Evolutionary conservation across 2,888 invertebrate genomes (phyloP).

Genomic region (Capitulum mitella): DNA sequence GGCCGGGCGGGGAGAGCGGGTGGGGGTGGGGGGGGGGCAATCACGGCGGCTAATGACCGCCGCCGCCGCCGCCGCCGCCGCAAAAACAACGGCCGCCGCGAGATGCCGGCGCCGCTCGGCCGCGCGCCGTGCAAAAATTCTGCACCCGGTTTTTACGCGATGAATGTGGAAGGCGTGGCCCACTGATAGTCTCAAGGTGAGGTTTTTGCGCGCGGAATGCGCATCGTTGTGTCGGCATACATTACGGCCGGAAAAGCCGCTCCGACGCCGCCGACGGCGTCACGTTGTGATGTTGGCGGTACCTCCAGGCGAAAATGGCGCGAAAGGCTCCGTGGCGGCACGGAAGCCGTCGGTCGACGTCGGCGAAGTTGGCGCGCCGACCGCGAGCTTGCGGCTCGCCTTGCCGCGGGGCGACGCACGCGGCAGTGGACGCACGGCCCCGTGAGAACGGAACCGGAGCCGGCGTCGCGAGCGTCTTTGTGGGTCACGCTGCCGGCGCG

Average conservation of each 20-base stretch:
- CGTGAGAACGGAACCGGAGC: background rate
- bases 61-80: background rate
- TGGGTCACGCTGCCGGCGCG: background rate
- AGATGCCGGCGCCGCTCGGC: background rate
- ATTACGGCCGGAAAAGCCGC: no score
- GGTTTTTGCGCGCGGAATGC: background rate
- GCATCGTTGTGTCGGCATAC: no score
- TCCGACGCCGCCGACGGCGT: no score
- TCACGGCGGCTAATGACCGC: background rate
- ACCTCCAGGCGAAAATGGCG: no score
- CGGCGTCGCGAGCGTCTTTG: background rate
- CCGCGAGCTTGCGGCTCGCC: no score
- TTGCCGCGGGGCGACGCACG: background rate
- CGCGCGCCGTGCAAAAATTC: background rate
- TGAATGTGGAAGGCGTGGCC: slow-evolving; percentile 1
- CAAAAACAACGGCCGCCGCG: background rate
- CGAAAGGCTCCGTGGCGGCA: no score
- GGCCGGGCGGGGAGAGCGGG: background rate
- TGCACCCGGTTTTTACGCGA: background rate
- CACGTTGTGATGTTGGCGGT: no score
- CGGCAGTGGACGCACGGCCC: background rate
- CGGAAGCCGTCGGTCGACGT: no score
- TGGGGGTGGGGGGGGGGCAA: background rate
- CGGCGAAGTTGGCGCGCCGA: no score
- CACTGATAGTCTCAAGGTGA: background rate